Percentiles rank a stretch among this genome's conserved stretches.
These are phyloP conservation scores for Drosophila willistoni DNA, from an alignment of 1,140 invertebrate species.

Conservation along the genomic window DNA sequence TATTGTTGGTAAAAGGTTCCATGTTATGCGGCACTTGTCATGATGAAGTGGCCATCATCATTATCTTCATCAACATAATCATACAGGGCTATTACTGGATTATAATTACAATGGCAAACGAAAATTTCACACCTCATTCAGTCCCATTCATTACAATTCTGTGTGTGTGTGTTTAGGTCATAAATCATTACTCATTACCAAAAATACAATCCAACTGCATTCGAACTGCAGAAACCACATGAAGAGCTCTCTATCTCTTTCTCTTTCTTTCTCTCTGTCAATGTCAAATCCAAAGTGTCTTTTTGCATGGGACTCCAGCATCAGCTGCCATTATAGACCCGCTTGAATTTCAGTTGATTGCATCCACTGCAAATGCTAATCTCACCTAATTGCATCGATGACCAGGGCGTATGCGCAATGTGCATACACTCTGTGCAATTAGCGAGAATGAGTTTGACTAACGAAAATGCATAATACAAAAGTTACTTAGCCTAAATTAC, in stretches of 20 bases:
- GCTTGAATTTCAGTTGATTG: neutral
- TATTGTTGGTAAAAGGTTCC: slow-evolving; percentile 47
- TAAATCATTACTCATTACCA: slow-evolving; percentile 50
- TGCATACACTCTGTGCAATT: neutral
- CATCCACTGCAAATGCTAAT: slow-evolving; percentile 18
- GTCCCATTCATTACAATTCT: neutral
- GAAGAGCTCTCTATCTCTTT: slow-evolving; percentile 31
- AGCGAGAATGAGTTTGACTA: neutral
- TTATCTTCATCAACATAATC: slow-evolving; percentile 2
- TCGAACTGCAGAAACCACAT: slow-evolving; percentile 3
- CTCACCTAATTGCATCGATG: neutral
- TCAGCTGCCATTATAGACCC: too few relatives aligned
- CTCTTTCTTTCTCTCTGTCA: slow-evolving; percentile 50
- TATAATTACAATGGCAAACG: slow-evolving; percentile 40
- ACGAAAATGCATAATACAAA: neutral
- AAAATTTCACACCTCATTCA: slow-evolving; percentile 58
- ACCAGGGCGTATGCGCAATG: slow-evolving; percentile 37
- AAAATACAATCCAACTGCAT: slow-evolving; percentile 1
- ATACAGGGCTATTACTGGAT: slow-evolving; percentile 63
- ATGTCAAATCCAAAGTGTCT: slow-evolving; percentile 38
- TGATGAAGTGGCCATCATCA: slow-evolving; percentile 25
- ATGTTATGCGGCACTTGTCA: slow-evolving; percentile 36
- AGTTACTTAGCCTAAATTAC: neutral
- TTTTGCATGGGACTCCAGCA: neutral
- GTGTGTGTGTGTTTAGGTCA: slow-evolving; percentile 12